phyloP scores from a whole-genome alignment of 2,888 invertebrate species.

The Euclidia mi region DNA sequence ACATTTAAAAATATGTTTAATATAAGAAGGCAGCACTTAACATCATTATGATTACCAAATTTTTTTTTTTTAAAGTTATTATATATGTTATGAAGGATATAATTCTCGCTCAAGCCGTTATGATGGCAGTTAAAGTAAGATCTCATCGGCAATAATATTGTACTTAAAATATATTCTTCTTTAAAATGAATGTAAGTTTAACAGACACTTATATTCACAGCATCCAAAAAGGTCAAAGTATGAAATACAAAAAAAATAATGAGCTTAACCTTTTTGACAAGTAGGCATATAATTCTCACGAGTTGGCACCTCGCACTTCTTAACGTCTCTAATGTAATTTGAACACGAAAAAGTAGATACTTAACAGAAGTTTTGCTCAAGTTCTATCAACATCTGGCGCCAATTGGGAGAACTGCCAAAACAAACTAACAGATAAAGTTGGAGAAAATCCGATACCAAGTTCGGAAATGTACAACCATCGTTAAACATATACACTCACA shows the following conservation, averaged over 20 bases:
- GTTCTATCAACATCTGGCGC: constrained; percentile 77
- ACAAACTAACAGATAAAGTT: constrained; percentile 58
- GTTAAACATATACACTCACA: constrained; percentile 14
- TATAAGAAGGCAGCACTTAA: no score
- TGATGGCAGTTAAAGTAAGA: no score
- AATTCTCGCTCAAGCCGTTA: no score
- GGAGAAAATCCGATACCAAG: constrained; percentile 49
- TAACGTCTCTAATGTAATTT: constrained; percentile 47
- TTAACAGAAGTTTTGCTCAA: constrained; percentile 65
- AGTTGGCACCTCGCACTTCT: constrained; percentile 35
- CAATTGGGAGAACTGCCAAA: constrained; percentile 81
- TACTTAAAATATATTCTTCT: neutral
- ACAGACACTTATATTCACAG: no score
- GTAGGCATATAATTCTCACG: constrained; percentile 24
- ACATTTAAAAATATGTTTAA: no score
- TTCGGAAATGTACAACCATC: constrained; percentile 27
- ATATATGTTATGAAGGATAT: no score
- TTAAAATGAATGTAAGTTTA: neutral
- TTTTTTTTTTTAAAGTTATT: no score
- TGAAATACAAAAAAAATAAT: constrained; percentile 5
- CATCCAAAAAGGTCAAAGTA: constrained; percentile 1
- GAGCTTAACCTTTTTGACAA: constrained; percentile 23
- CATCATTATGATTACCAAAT: no score
- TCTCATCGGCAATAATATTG: neutral
- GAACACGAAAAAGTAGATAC: constrained; percentile 49